A percentile compares a stretch with the other conserved stretches of the same genome.
Evolutionary conservation across 2,113 vertebrate genomes (phyloP).

Genomic region (Pipra filicauda): DNA sequence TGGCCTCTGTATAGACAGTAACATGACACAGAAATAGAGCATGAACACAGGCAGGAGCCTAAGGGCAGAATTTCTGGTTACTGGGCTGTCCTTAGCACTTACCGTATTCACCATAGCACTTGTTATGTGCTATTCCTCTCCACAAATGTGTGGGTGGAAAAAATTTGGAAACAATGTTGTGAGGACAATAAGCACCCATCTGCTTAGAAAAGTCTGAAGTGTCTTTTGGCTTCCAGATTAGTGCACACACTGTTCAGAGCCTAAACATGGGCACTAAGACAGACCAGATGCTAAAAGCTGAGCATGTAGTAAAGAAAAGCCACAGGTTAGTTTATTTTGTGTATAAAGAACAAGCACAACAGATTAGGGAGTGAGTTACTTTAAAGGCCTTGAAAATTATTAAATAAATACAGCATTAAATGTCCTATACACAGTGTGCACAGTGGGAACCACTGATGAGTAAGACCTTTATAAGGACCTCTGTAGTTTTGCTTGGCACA

Average conservation of each 20-base stretch:
- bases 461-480: conserved; percentile 46
- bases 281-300: neutral
- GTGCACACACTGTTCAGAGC: neutral
- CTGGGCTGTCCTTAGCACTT: neutral
- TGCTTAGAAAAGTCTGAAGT: neutral
- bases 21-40: neutral
- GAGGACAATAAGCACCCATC: neutral
- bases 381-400: neutral
- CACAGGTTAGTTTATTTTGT: conserved; percentile 8
- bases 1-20: neutral
- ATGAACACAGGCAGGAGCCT: neutral
- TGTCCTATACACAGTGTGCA: neutral
- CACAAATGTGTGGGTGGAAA: neutral
- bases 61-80: neutral
- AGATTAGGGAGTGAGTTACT: neutral
- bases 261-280: neutral
- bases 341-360: neutral
- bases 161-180: neutral
- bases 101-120: neutral
- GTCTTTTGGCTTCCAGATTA: neutral
- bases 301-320: neutral
- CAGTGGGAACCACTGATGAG: conserved; percentile 31
- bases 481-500: conserved; percentile 44
- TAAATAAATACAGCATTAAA: neutral
- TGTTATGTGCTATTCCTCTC: neutral